Percentiles rank a stretch among this genome's conserved stretches.
Conservation (phyloP, 2,113 vertebrate species). For the Dasyurus viverrinus region DNA sequence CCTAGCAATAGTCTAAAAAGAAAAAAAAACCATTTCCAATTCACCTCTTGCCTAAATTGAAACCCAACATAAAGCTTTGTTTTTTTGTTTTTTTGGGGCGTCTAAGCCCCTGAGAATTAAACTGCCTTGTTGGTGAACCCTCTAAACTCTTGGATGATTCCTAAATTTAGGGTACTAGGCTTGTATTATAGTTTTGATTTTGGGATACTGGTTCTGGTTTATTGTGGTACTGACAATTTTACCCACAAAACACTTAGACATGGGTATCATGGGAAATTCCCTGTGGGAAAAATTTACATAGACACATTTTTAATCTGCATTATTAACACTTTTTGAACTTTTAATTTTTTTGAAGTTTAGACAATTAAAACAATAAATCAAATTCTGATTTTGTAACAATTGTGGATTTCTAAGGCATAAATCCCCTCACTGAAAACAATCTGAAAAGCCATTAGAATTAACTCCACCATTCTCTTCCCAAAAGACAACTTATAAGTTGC, state of each 20-base stretch:
- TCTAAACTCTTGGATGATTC: not conserved
- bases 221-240: not conserved
- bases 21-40: not conserved
- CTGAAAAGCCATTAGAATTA: not conserved
- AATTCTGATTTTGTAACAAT: not conserved
- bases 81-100: not conserved
- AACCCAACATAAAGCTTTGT: not conserved
- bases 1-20: not conserved
- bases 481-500: not conserved
- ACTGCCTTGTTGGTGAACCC: not conserved
- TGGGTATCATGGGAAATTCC: not conserved
- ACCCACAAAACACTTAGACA: not conserved
- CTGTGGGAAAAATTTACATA: not conserved
- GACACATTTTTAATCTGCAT: not conserved
- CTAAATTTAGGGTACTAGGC: not conserved
- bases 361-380: not conserved
- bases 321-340: too few relatives aligned
- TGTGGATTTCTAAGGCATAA: not conserved
- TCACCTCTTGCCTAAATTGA: not conserved
- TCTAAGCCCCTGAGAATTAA: not conserved
- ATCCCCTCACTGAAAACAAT: not conserved
- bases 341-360: too few relatives aligned
- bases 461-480: not conserved
- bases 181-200: not conserved
- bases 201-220: not conserved